These are phyloP conservation scores for Enteromius treurensis DNA, from an alignment of 2,797 vertebrate genomes.

Conservation along the genomic window DNA sequence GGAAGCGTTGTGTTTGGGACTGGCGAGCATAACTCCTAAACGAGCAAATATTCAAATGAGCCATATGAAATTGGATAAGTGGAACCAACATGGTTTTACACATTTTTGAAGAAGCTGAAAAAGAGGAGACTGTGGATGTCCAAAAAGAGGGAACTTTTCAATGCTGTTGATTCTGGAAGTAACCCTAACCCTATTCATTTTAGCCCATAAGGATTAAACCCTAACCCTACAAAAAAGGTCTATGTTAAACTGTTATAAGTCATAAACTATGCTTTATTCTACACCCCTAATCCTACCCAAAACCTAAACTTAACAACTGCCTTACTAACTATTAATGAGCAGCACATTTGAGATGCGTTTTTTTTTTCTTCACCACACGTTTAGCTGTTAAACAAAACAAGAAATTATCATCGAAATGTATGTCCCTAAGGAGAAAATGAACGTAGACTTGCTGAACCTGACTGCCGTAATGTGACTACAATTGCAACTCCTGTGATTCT, in stretches of 20 bases:
- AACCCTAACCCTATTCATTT: no score
- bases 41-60: slow-evolving; percentile 28
- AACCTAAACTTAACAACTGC: no score
- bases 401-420: not conserved
- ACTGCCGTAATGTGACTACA: not conserved
- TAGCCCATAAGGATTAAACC: not conserved
- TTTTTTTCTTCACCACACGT: not conserved
- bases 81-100: not conserved
- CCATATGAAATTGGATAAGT: not conserved
- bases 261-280: no score
- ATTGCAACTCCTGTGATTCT: not conserved
- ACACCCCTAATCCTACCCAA: no score
- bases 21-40: slow-evolving; percentile 15
- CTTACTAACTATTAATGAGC: no score
- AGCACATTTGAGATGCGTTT: not conserved
- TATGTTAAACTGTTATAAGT: not conserved
- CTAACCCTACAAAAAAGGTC: no score
- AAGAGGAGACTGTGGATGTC: not conserved
- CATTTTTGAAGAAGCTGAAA: not conserved
- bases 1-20: not conserved
- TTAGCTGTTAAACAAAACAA: not conserved
- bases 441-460: not conserved
- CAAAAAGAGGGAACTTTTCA: not conserved
- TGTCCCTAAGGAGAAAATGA: not conserved
- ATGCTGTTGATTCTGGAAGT: not conserved